A percentile compares a stretch with the other conserved stretches of the same genome.
These are phyloP conservation scores for Gambelia wislizenii DNA, from an alignment of 2,797 vertebrate genomes.

Conservation along the genomic window DNA sequence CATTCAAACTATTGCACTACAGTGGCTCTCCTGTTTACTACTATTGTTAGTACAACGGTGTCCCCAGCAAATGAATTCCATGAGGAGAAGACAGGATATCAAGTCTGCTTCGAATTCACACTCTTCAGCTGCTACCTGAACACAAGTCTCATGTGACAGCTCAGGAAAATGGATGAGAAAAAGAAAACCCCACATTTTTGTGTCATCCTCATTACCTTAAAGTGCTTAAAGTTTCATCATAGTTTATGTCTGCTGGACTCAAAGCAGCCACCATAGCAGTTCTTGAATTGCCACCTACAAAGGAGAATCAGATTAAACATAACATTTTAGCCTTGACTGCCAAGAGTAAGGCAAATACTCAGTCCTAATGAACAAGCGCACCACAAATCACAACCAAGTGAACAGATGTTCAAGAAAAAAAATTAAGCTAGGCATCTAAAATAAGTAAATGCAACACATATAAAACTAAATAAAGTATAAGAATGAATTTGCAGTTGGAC, in stretches of 20 bases:
- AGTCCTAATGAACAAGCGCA: background rate
- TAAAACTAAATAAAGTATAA: background rate
- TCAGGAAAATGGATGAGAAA: background rate
- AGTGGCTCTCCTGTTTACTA: too few relatives aligned
- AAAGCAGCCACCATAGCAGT: constrained; percentile 99
- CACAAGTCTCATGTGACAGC: background rate
- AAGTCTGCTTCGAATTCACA: background rate
- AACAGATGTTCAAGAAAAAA: background rate
- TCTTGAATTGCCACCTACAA: constrained; percentile 94
- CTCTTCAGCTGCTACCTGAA: background rate
- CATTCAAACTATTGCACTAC: too few relatives aligned
- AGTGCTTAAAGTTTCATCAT: constrained; percentile 98
- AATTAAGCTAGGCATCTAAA: background rate
- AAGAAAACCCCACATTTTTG: background rate
- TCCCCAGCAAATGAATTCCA: background rate
- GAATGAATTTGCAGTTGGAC: background rate
- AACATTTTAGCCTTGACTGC: background rate
- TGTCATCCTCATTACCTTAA: constrained; percentile 85
- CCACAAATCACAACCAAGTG: background rate
- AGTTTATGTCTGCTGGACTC: constrained; percentile 99
- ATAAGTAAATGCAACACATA: too few relatives aligned
- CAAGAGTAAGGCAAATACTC: background rate
- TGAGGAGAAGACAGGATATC: background rate
- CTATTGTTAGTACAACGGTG: too few relatives aligned
- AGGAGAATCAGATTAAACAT: constrained; percentile 14